Evolutionary conservation across 1,140 invertebrate species (phyloP).

Genomic region (Diuraphis noxia): DNA sequence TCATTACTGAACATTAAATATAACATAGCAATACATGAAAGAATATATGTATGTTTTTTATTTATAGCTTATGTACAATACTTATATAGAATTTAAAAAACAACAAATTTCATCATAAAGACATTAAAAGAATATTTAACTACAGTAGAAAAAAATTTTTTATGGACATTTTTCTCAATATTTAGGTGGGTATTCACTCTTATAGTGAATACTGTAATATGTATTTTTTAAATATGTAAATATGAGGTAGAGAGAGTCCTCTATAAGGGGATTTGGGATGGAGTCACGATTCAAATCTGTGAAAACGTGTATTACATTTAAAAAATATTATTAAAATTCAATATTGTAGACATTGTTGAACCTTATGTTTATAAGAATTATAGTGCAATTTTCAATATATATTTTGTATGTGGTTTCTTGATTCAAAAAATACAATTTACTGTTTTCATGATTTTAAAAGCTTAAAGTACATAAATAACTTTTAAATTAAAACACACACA

Average conservation of each 20-base stretch:
- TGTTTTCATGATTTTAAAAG: background rate
- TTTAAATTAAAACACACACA: conserved; percentile 5
- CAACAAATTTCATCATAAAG: background rate
- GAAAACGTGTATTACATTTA: no score
- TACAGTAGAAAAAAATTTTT: background rate
- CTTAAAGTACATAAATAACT: background rate
- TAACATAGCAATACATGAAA: background rate
- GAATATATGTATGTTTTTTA: no score
- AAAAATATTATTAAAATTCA: background rate
- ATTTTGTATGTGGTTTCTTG: background rate
- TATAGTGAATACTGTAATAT: background rate
- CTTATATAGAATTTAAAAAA: background rate
- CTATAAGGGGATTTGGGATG: no score
- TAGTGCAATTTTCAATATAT: background rate
- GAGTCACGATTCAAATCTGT: no score
- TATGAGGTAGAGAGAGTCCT: no score
- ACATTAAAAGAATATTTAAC: background rate
- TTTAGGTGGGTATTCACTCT: background rate
- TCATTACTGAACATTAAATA: background rate
- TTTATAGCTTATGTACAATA: background rate
- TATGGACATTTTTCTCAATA: background rate
- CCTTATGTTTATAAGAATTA: background rate
- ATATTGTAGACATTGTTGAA: background rate
- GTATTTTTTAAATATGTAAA: no score
- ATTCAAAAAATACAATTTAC: background rate